Conservation (phyloP, 2,113 vertebrate genomes). For the Trochalopteron elliotii region DNA sequence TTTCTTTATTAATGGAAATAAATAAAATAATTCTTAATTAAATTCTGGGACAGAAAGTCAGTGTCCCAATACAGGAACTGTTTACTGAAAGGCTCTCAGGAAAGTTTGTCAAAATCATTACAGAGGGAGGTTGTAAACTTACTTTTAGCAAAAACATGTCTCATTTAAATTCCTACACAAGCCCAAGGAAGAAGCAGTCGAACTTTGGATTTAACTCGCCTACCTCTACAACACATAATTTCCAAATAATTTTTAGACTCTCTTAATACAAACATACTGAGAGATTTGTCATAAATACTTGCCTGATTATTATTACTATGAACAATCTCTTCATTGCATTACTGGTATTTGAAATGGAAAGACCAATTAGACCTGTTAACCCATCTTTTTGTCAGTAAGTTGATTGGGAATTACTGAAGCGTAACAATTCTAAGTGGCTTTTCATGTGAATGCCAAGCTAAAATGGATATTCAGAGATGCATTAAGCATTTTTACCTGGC, state of each 20-base stretch:
- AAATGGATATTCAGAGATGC: slow-evolving; percentile 62
- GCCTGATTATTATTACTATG: slow-evolving; percentile 35
- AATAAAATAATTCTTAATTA: background rate
- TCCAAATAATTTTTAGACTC: slow-evolving; percentile 3
- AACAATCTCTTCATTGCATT: slow-evolving; percentile 53
- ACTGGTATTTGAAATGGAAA: slow-evolving; percentile 54
- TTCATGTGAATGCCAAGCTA: slow-evolving; percentile 49
- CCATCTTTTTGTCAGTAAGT: slow-evolving; percentile 60
- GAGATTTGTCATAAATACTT: slow-evolving; percentile 46
- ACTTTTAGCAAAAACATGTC: background rate
- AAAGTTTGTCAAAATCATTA: background rate
- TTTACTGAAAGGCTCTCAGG: background rate
- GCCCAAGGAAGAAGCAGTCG: background rate
- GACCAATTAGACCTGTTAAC: slow-evolving; percentile 63
- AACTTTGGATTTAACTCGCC: background rate
- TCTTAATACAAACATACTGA: slow-evolving; percentile 22
- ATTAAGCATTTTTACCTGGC: slow-evolving; percentile 49
- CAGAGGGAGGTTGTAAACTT: background rate
- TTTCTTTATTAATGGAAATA: background rate
- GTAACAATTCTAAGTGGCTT: slow-evolving; percentile 56
- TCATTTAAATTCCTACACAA: background rate
- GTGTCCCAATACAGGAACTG: background rate
- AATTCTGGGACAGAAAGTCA: background rate
- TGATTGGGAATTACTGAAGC: slow-evolving; percentile 58
- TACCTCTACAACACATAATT: background rate